Evolutionary conservation across 2,797 vertebrate species (phyloP).

Genomic region (Apogon talboti): DNA sequence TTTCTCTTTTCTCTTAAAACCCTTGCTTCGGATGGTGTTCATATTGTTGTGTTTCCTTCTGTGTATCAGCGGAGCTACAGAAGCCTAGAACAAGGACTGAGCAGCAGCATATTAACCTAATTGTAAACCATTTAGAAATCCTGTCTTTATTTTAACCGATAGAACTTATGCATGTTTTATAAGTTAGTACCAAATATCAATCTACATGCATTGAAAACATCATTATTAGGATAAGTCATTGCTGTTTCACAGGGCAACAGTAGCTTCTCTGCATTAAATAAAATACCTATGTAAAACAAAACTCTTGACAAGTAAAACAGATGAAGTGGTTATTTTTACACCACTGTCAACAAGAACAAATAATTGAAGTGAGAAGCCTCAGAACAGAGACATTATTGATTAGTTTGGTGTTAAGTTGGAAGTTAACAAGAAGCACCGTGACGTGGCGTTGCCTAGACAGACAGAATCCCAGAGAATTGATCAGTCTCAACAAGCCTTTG

Average conservation of each 20-base stretch:
- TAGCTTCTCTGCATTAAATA: not conserved
- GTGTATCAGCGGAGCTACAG: too few species aligned
- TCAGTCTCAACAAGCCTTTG: constrained; percentile 41
- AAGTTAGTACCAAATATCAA: not conserved
- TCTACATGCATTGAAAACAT: not conserved
- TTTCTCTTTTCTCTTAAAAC: too few species aligned
- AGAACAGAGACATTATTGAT: constrained; percentile 49
- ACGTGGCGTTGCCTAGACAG: constrained; percentile 36
- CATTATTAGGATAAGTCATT: not conserved
- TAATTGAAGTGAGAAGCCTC: constrained; percentile 33
- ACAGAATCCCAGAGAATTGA: constrained; percentile 49
- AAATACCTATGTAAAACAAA: not conserved
- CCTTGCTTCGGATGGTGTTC: too few species aligned
- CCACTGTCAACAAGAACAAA: constrained; percentile 37
- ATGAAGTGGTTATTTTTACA: constrained; percentile 5
- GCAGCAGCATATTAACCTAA: too few species aligned
- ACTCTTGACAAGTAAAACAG: not conserved
- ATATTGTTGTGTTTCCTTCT: too few species aligned
- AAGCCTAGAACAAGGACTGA: too few species aligned
- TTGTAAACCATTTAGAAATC: too few species aligned
- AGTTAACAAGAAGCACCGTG: constrained; percentile 45
- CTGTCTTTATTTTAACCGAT: too few species aligned
- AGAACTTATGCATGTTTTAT: too few species aligned
- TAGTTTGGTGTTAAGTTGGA: constrained; percentile 33
- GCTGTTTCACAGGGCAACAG: not conserved